phyloP scores from a whole-genome alignment of 2,113 vertebrate species.

The Pelusios castaneus region DNA sequence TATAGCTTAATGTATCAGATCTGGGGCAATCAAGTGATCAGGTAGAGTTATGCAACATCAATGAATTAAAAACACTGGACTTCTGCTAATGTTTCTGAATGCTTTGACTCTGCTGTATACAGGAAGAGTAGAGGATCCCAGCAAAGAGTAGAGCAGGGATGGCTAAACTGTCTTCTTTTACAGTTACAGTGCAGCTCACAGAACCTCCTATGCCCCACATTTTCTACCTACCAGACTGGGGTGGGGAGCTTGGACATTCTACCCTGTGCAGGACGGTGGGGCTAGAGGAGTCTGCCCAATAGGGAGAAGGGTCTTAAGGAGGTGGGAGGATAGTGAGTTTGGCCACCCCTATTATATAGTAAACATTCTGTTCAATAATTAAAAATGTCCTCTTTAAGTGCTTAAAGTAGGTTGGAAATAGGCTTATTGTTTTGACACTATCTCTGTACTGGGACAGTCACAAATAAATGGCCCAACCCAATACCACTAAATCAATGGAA shows the following conservation, averaged over 20 bases:
- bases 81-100: neutral
- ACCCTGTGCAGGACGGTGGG: too few relatives aligned
- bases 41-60: neutral
- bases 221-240: too few relatives aligned
- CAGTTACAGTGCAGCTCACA: too few relatives aligned
- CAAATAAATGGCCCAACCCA: neutral
- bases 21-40: neutral
- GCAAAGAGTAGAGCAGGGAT: neutral
- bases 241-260: too few relatives aligned
- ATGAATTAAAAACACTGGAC: neutral
- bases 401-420: neutral
- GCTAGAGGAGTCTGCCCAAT: too few relatives aligned
- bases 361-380: neutral
- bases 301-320: too few relatives aligned
- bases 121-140: neutral
- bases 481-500: neutral
- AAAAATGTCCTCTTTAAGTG: neutral
- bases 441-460: neutral
- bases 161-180: too few relatives aligned
- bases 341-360: neutral
- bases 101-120: neutral
- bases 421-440: neutral
- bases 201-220: too few relatives aligned
- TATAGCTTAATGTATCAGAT: neutral
- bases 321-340: too few relatives aligned